Percentiles rank a stretch among this genome's conserved stretches.
phyloP scores from a whole-genome alignment of 2,113 vertebrate genomes.

The Fulmarus glacialis region DNA sequence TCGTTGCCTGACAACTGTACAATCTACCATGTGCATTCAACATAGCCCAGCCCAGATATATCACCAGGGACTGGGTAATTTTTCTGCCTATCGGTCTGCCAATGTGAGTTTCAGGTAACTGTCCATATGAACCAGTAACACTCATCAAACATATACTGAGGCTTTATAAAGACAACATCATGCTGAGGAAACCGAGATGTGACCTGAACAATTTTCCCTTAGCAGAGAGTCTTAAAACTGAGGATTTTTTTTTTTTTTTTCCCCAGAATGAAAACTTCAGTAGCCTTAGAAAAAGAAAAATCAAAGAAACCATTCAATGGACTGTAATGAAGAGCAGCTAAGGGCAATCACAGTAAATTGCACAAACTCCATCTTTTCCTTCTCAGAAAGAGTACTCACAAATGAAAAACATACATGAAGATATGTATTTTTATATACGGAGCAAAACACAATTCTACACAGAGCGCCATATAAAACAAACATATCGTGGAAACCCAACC shows the following conservation, averaged over 20 bases:
- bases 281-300: not conserved
- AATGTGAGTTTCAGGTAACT: not conserved
- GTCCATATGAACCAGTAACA: not conserved
- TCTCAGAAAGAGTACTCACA: not conserved
- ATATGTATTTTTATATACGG: not conserved
- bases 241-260: not conserved
- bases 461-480: not conserved
- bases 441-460: not conserved
- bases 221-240: not conserved
- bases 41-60: not conserved
- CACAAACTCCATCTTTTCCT: not conserved
- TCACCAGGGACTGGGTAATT: not conserved
- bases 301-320: not conserved
- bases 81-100: not conserved
- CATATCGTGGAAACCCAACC: not conserved
- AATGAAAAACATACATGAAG: not conserved
- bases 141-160: not conserved
- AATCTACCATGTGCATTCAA: not conserved
- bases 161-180: not conserved
- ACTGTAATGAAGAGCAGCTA: conserved; percentile 20
- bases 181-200: not conserved
- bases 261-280: not conserved
- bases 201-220: not conserved
- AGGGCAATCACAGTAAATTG: conserved; percentile 19
- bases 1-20: not conserved